Evolutionary conservation across 1,140 invertebrate species (phyloP).

Genomic region (Cyclina sinensis): DNA sequence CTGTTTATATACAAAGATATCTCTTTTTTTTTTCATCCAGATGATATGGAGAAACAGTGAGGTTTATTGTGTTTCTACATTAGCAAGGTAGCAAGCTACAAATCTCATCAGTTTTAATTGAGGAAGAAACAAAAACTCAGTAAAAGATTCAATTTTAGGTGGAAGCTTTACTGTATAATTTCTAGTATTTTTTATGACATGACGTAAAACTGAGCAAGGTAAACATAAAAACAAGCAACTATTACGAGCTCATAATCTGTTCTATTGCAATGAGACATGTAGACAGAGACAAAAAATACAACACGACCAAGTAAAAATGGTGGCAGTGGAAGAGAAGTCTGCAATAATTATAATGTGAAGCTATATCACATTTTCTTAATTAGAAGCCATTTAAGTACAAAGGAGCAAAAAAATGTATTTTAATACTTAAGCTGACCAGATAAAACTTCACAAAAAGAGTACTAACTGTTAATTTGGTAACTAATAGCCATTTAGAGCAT

Average conservation of each 20-base stretch:
- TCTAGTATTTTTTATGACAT: background rate
- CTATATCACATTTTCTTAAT: too few species aligned
- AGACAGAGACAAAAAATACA: too few species aligned
- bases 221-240: background rate
- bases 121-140: background rate
- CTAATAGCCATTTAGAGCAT: background rate
- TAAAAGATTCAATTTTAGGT: background rate
- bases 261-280: too few species aligned
- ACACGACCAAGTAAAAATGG: too few species aligned
- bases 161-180: background rate
- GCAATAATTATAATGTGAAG: too few species aligned
- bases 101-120: background rate
- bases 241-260: background rate
- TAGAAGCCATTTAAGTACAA: too few species aligned
- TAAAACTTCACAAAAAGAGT: background rate
- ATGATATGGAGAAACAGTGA: background rate
- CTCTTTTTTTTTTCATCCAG: background rate
- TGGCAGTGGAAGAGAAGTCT: too few species aligned
- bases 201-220: background rate
- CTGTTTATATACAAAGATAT: background rate
- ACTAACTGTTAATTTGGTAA: background rate
- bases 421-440: background rate
- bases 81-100: background rate
- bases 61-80: background rate
- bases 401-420: background rate